A percentile compares a stretch with the other conserved stretches of the same genome.
Evolutionary conservation across 2,113 vertebrate genomes (phyloP).

Genomic region (Taurulus bubalis): DNA sequence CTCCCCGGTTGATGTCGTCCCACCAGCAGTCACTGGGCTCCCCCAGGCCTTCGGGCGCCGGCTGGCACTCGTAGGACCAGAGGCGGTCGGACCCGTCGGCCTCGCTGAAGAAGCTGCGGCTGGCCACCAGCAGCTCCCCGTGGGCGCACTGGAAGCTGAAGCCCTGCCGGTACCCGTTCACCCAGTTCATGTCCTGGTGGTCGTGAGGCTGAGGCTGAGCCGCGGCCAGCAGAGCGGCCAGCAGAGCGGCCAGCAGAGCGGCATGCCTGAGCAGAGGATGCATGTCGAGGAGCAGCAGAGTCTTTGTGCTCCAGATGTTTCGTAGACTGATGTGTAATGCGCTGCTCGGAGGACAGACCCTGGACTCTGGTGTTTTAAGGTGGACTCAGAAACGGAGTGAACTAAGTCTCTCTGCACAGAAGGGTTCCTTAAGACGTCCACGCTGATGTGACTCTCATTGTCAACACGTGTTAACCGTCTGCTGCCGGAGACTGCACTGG

Average conservation of each 20-base stretch:
- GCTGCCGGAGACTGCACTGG: no score
- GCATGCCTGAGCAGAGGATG: no score
- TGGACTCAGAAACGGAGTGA: slow-evolving; percentile 53
- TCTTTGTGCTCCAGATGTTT: slow-evolving; percentile 96
- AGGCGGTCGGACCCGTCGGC: slow-evolving; percentile 91
- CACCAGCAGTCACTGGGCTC: slow-evolving; percentile 97
- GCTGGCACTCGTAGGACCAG: slow-evolving; percentile 96
- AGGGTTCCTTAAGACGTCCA: slow-evolving; percentile 62
- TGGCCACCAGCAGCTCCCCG: slow-evolving; percentile 91
- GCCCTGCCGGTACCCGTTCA: slow-evolving; percentile 91
- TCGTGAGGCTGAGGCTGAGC: slow-evolving; percentile 82
- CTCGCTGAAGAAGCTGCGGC: slow-evolving; percentile 92
- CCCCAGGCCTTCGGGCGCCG: slow-evolving; percentile 87
- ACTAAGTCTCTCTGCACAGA: neutral
- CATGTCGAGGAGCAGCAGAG: slow-evolving; percentile 76
- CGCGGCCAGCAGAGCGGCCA: slow-evolving; percentile 82
- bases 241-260: slow-evolving; percentile 62
- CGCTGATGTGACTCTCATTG: no score
- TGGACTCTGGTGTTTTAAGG: slow-evolving; percentile 74
- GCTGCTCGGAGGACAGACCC: slow-evolving; percentile 72
- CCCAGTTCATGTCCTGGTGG: slow-evolving; percentile 89
- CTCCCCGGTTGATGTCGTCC: slow-evolving; percentile 96
- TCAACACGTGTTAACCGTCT: no score
- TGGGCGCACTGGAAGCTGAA: slow-evolving; percentile 98
- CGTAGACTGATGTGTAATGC: slow-evolving; percentile 87